Evolutionary conservation across 2,888 invertebrate genomes (phyloP).

Genomic region (Plagiodera versicolora): DNA sequence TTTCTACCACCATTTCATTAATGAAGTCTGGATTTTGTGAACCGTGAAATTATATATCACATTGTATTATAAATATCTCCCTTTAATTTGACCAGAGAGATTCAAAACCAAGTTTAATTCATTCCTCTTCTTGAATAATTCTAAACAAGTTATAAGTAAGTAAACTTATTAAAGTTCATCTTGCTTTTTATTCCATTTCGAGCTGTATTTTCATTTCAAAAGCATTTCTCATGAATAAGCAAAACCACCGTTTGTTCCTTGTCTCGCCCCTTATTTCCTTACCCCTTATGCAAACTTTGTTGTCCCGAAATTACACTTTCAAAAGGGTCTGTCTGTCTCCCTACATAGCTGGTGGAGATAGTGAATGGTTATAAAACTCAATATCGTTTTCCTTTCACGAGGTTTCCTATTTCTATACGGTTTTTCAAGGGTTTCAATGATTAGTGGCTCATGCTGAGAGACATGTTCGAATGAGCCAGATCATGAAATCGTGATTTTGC

Average conservation of each 20-base stretch:
- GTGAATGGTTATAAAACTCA: constrained; percentile 8
- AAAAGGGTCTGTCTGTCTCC: constrained; percentile 24
- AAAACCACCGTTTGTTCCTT: constrained; percentile 46
- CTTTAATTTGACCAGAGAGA: constrained; percentile 26
- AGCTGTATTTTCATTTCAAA: constrained; percentile 53
- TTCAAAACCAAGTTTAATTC: constrained; percentile 22
- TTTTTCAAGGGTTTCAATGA: neutral
- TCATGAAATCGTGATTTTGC: too few relatives aligned
- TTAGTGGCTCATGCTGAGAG: neutral
- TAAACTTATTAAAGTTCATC: constrained; percentile 52
- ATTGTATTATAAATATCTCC: neutral
- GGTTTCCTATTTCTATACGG: neutral
- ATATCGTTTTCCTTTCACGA: neutral
- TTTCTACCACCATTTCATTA: too few relatives aligned
- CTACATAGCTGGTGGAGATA: constrained; percentile 22
- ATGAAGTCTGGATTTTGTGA: too few relatives aligned
- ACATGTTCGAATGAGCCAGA: too few relatives aligned
- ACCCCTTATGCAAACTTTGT: constrained; percentile 47
- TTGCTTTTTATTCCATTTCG: constrained; percentile 52
- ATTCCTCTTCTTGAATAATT: constrained; percentile 40
- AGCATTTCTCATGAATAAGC: constrained; percentile 54
- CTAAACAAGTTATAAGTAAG: constrained; percentile 51
- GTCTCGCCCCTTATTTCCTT: constrained; percentile 35
- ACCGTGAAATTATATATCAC: too few relatives aligned
- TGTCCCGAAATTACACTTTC: constrained; percentile 48